Conservation (phyloP, 2,113 vertebrate genomes). For the Bubo bubo region DNA sequence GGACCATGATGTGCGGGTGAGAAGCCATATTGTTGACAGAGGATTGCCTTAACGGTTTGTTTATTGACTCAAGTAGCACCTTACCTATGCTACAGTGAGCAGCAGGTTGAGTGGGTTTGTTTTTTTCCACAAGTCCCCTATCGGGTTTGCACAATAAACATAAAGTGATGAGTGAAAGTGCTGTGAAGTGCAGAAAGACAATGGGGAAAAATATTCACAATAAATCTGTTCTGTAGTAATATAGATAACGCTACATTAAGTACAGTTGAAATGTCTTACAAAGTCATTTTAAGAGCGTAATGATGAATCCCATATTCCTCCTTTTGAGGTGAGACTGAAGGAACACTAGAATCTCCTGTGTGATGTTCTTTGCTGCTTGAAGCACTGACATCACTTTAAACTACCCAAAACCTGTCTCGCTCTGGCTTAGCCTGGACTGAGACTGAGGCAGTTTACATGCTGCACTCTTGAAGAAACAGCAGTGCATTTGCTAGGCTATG, state of each 20-base stretch:
- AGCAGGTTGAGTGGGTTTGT: not conserved
- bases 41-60: not conserved
- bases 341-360: not conserved
- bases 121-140: not conserved
- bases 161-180: not conserved
- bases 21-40: not conserved
- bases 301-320: not conserved
- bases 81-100: not conserved
- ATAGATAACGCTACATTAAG: not conserved
- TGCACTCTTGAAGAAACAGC: not conserved
- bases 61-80: not conserved
- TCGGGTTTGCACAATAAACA: not conserved
- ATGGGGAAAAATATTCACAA: not conserved
- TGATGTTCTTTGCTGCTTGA: not conserved
- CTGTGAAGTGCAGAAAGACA: not conserved
- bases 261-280: not conserved
- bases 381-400: not conserved
- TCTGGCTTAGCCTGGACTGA: not conserved
- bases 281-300: not conserved
- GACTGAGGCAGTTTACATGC: not conserved
- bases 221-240: not conserved
- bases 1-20: constrained; percentile 73
- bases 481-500: not conserved
- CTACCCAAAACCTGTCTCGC: not conserved
- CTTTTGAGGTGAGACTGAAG: not conserved